Percentiles rank a stretch among this genome's conserved stretches.
Evolutionary conservation across 2,888 invertebrate species (phyloP).

Genomic region (Nemoura dubitans): DNA sequence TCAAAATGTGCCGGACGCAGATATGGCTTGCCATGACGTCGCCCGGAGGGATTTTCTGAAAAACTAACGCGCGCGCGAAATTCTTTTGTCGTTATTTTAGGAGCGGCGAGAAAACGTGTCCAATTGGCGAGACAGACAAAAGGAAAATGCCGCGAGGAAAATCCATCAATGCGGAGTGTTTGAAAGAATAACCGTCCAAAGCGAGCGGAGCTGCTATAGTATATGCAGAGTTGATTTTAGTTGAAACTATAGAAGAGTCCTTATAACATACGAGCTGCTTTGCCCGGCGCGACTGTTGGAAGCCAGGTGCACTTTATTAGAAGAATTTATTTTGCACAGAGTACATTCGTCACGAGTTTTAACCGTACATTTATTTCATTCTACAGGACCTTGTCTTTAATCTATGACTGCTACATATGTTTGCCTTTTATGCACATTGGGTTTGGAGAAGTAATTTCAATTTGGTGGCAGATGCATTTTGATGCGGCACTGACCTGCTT

Average conservation of each 20-base stretch:
- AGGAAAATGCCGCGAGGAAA: constrained; percentile 4
- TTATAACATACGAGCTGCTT: background rate
- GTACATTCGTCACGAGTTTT: background rate
- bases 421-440: background rate
- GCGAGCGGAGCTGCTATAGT: background rate
- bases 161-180: background rate
- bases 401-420: background rate
- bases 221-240: background rate
- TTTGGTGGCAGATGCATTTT: background rate
- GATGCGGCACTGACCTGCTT: background rate
- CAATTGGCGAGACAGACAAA: background rate
- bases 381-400: constrained; percentile 1
- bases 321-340: background rate
- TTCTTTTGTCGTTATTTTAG: background rate
- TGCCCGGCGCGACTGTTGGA: background rate
- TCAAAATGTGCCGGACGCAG: background rate
- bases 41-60: background rate
- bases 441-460: background rate
- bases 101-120: background rate
- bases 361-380: background rate
- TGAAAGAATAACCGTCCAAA: background rate
- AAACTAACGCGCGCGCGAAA: background rate
- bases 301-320: constrained; percentile 7
- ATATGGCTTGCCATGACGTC: background rate
- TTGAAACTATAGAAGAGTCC: background rate